Conservation (phyloP, 2,888 invertebrate genomes). For the Trachelus tabidus region DNA sequence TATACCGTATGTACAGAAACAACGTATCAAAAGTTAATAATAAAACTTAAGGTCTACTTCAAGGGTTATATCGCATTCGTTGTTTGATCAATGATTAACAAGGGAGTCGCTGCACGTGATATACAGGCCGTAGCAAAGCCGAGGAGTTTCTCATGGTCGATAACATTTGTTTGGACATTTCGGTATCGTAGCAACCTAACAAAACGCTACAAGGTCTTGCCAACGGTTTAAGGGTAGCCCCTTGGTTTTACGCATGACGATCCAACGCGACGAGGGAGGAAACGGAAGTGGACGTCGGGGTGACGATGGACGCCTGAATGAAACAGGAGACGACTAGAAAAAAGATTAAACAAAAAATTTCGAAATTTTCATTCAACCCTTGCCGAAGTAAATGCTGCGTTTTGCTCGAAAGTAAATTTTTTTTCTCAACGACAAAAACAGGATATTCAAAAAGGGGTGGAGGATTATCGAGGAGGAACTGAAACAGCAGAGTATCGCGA, state of each 20-base stretch:
- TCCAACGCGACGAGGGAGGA: not conserved
- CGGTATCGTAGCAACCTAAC: conserved; percentile 53
- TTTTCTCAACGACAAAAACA: not conserved
- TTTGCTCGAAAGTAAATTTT: not conserved
- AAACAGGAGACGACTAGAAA: not conserved
- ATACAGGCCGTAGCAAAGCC: conserved; percentile 11
- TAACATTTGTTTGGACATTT: conserved; percentile 57
- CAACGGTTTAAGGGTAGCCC: not conserved
- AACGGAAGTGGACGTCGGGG: no score
- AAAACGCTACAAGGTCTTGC: not conserved
- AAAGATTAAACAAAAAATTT: not conserved
- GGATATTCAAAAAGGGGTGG: not conserved
- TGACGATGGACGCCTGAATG: not conserved
- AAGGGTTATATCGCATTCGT: conserved; percentile 3
- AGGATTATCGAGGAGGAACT: no score
- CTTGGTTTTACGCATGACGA: not conserved
- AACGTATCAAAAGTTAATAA: not conserved
- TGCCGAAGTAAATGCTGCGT: not conserved
- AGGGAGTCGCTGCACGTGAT: conserved; percentile 21
- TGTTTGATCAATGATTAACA: conserved; percentile 52
- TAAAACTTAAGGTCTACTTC: not conserved
- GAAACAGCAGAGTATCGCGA: no score
- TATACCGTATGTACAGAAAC: no score
- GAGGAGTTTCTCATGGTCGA: conserved; percentile 41
- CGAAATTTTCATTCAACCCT: not conserved